Percentiles rank a stretch among this genome's conserved stretches.
These are phyloP conservation scores for Collichthys lucidus DNA, from an alignment of 2,113 vertebrate genomes.

Conservation along the genomic window DNA sequence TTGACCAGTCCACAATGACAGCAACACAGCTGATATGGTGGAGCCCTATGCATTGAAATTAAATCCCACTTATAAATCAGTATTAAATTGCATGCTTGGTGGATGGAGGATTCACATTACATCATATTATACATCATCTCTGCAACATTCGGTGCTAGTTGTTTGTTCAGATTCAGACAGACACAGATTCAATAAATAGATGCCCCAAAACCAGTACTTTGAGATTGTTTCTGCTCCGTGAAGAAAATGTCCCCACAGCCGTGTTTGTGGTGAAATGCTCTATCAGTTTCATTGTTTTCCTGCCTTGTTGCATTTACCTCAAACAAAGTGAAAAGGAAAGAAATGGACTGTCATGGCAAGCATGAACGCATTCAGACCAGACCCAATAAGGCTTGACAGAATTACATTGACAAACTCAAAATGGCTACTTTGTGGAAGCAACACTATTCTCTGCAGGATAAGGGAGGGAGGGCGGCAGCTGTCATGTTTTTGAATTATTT, in stretches of 20 bases:
- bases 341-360: conserved; percentile 47
- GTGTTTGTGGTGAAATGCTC: conserved; percentile 55
- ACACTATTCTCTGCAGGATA: conserved; percentile 5
- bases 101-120: conserved; percentile 7
- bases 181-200: conserved; percentile 53
- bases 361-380: conserved; percentile 27
- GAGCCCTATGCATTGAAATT: background rate
- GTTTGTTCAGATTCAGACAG: conserved; percentile 12
- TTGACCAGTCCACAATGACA: background rate
- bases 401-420: conserved; percentile 53
- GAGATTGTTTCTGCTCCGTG: conserved; percentile 35
- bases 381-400: conserved; percentile 58
- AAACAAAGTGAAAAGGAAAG: conserved; percentile 54
- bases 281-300: conserved; percentile 71
- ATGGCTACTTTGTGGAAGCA: conserved; percentile 44
- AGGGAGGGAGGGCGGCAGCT: background rate
- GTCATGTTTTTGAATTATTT: conserved; percentile 55
- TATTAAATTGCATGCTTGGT: background rate
- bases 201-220: conserved; percentile 24
- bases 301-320: conserved; percentile 72
- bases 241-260: conserved; percentile 47
- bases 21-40: conserved; percentile 4
- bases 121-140: background rate
- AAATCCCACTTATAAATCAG: conserved; percentile 13
- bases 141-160: background rate